Conservation (phyloP, 2,113 vertebrate species). For the Tragelaphus scriptus region DNA sequence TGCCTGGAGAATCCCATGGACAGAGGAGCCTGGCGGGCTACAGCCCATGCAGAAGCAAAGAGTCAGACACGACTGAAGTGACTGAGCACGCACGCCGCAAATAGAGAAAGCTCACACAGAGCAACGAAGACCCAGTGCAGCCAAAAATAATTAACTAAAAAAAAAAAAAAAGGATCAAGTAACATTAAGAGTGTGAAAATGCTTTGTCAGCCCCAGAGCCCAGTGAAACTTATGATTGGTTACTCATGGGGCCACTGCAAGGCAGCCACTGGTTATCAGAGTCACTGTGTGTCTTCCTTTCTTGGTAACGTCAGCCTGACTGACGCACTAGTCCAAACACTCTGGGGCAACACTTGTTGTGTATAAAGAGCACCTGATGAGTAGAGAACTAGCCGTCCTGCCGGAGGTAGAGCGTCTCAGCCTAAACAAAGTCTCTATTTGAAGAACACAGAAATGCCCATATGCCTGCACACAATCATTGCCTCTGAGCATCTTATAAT, state of each 20-base stretch:
- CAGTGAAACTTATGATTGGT: background rate
- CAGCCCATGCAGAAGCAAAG: too few relatives aligned
- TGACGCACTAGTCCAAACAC: background rate
- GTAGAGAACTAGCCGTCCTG: too few relatives aligned
- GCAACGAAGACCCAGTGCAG: too few relatives aligned
- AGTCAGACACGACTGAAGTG: too few relatives aligned
- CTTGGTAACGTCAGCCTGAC: background rate
- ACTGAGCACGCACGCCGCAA: too few relatives aligned
- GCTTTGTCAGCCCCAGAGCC: background rate
- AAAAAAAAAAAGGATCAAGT: too few relatives aligned
- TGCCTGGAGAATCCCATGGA: too few relatives aligned
- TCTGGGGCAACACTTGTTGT: too few relatives aligned
- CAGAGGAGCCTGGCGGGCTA: too few relatives aligned
- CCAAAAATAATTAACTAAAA: too few relatives aligned
- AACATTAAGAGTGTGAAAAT: too few relatives aligned
- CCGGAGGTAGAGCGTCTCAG: background rate
- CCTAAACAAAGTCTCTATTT: background rate
- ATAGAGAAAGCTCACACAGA: too few relatives aligned
- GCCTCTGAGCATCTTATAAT: background rate
- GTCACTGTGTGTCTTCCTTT: background rate
- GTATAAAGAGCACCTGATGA: background rate
- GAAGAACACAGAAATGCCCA: background rate
- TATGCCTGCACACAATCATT: background rate
- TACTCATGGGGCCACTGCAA: background rate
- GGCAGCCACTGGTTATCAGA: background rate